Base-by-base conservation (phyloP, 2,113 vertebrate genomes). In the Plecotus auritus region DNA sequence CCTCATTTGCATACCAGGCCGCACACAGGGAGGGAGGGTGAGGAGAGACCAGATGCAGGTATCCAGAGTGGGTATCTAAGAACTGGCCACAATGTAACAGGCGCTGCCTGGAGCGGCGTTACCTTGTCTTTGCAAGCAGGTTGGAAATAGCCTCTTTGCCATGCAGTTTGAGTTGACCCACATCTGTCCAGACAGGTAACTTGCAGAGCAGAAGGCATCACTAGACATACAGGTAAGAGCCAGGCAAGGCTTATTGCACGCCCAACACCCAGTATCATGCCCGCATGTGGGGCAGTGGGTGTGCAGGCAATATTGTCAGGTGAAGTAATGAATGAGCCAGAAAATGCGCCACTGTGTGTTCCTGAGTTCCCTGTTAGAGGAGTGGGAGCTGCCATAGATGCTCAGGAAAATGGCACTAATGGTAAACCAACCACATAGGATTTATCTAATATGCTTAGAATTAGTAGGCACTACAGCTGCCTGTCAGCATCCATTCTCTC, bases 281-380 rank as follows among this genome's bases (percentile, higher is more conserved):
- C 72, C 10, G 1, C 11, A 7, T 9, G 28, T 2, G 20, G 13
- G 10, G 13, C 0, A 9, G 17, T 7, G 14, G 32, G 17, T 12
- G 10, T 40, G 35, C 37, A 1, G 5, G 26, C 42, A 1, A 4
- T 2, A 2, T 16, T 22, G 51, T 9, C 26, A 2, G 4, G 1
- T 16, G 83, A 51, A 32, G 56, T 51, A 0, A 9, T 10, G 47
- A 42, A 8, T 20, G 22, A 35, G 26, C 16, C 69, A 0, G 22
- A 13, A 13, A 23, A 5, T 2, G 3, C 37, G 32, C 7, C 20
- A 0, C 40, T 2, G 7, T 6, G 0, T 0, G 4, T 2, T 4
- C 3, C 45, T 1, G 54, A 13, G 56, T 4, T 17, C 49, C 85
- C 40, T 7, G 4, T 16, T 14, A 0, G 30, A 10, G 4, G 32